These are phyloP conservation scores for Bellardia bayeri DNA, from an alignment of 2,888 invertebrate species.

Conservation along the genomic window DNA sequence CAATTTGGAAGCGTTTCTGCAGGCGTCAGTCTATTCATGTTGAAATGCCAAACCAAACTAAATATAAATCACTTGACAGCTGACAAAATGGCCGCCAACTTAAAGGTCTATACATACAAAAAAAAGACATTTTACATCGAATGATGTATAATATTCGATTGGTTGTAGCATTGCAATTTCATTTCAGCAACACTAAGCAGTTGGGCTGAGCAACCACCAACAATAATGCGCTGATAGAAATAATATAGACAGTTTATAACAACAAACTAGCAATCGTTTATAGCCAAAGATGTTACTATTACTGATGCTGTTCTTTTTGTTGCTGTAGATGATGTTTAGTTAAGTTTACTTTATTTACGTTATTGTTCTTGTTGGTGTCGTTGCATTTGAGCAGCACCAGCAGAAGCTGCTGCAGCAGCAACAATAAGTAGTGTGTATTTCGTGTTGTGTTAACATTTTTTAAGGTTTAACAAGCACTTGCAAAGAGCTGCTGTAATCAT, in stretches of 20 bases:
- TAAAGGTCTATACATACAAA: no score
- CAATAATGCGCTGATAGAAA: slow-evolving; percentile 55
- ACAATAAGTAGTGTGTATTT: slow-evolving; percentile 32
- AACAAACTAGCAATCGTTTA: slow-evolving; percentile 59
- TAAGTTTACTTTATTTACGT: background rate
- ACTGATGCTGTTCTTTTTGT: slow-evolving; percentile 7
- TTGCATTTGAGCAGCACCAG: slow-evolving; percentile 21
- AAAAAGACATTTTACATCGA: background rate
- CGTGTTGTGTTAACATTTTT: slow-evolving; percentile 73
- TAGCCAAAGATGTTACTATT: slow-evolving; percentile 34
- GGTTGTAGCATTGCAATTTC: background rate
- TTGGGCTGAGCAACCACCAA: background rate
- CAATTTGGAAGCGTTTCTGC: no score
- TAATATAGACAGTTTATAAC: slow-evolving; percentile 63
- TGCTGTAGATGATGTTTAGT: slow-evolving; percentile 1
- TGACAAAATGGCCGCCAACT: no score
- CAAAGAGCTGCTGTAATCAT: slow-evolving; percentile 67
- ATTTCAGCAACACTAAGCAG: slow-evolving; percentile 43
- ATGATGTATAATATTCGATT: background rate
- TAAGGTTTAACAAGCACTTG: slow-evolving; percentile 71
- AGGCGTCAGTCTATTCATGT: no score
- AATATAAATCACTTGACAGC: no score
- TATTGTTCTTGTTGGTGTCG: slow-evolving; percentile 8
- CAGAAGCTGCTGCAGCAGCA: slow-evolving; percentile 39
- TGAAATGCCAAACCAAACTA: no score